Evolutionary conservation across 2,113 vertebrate species (phyloP), one percentile per base, ranked within the genome.

Genomic region (Psittacus erithacus): DNA sequence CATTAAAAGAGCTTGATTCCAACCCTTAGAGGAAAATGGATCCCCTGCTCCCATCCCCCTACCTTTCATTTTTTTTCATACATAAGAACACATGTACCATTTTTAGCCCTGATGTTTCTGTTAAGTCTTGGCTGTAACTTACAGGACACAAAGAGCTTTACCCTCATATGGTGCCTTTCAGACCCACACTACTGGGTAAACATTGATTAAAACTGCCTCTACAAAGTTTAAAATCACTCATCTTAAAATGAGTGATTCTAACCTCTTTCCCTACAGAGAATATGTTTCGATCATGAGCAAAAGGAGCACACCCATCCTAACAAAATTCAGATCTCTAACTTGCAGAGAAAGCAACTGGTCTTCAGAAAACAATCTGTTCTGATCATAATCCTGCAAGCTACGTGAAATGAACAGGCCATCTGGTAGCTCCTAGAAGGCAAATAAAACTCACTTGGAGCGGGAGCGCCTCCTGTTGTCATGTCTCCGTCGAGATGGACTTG

Each of bases 391-490:
- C 46, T 60, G 43, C n/a, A 20, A 14, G 55, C 22, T 29, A 20
- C 11, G 2, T 1, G 24, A 43, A 78, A 73, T 33, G 12, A 41
- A 47, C 3, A 10, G 2, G 12, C 29, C 20, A 44, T 6, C 11
- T 43, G 44, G 35, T 16, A 63, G 77, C 27, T 78, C 52, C 46
- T 13, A 57, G 14, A 31, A 39, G 29, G 8, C 33, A 70, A 81
- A 17, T 5, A 16, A 28, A 52, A 95, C 98, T 96, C 91, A 99
- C 99, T 99, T 98, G 81, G 99, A 99, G 47, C 98, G 99, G 9
- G 99, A 99, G 7, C 99, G 99, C 18, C 99, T 98, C 52, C 99
- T 98, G 96, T 99, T 99, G 97, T 99, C 99, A 2, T 99, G 99
- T 33, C 99, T 98, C 55, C 99, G 98, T 24, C 99, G 98, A 63